These are phyloP conservation scores for Chelon labrosus DNA, from an alignment of 2,797 vertebrate genomes.

Conservation along the genomic window DNA sequence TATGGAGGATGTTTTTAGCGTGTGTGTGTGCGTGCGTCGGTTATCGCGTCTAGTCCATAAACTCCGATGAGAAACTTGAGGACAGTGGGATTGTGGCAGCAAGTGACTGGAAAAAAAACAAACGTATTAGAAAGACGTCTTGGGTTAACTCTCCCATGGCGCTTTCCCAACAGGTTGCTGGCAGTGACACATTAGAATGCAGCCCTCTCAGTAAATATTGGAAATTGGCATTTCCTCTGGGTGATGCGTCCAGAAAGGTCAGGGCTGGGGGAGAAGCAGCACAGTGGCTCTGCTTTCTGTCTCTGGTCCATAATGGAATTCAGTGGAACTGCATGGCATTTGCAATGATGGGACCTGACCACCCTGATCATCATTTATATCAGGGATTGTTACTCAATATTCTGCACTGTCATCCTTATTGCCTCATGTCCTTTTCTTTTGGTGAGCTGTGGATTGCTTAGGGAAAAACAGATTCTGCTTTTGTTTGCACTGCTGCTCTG, in stretches of 20 bases:
- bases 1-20: slow-evolving; percentile 58
- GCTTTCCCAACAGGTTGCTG: slow-evolving; percentile 52
- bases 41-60: no score
- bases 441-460: slow-evolving; percentile 2
- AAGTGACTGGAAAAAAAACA: slow-evolving; percentile 36
- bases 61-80: background rate
- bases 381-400: slow-evolving; percentile 65
- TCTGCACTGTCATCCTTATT: slow-evolving; percentile 42
- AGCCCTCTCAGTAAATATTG: slow-evolving; percentile 78
- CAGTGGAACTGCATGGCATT: slow-evolving; percentile 78
- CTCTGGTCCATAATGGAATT: slow-evolving; percentile 71
- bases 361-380: slow-evolving; percentile 78
- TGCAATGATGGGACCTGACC: slow-evolving; percentile 78
- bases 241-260: slow-evolving; percentile 83
- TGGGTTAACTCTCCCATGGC: slow-evolving; percentile 17
- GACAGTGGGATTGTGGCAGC: background rate
- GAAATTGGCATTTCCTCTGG: slow-evolving; percentile 82
- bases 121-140: slow-evolving; percentile 23
- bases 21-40: no score
- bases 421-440: slow-evolving; percentile 27
- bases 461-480: background rate
- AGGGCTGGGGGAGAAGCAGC: slow-evolving; percentile 57
- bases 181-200: slow-evolving; percentile 73
- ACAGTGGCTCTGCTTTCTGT: slow-evolving; percentile 57
- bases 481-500: slow-evolving; percentile 16